phyloP scores from a whole-genome alignment of 2,888 invertebrate species.

The Monopis laevigella region DNA sequence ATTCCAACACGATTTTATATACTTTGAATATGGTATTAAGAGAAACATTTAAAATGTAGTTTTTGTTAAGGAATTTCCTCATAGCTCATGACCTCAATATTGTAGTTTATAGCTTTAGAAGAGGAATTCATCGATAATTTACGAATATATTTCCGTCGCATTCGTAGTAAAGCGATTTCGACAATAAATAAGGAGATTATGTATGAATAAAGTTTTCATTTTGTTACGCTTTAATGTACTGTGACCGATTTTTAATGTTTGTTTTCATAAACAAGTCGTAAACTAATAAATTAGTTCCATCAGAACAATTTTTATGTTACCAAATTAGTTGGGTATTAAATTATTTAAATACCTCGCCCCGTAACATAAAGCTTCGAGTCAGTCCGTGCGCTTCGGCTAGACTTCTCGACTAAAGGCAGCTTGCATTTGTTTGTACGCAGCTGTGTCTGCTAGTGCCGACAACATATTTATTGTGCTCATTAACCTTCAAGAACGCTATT shows the following conservation, averaged over 20 bases:
- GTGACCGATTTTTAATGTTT: conserved; percentile 31
- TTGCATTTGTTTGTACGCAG: conserved; percentile 64
- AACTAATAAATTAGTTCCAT: conserved; percentile 38
- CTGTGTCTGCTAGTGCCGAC: conserved; percentile 50
- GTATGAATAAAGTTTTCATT: conserved; percentile 34
- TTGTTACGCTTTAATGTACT: conserved; percentile 26
- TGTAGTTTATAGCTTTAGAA: conserved; percentile 15
- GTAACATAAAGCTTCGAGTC: conserved; percentile 52
- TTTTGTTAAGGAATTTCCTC: conserved; percentile 7
- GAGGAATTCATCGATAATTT: conserved; percentile 24
- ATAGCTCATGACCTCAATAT: conserved; percentile 13
- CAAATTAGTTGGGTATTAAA: conserved; percentile 26
- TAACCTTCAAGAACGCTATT: conserved; percentile 68
- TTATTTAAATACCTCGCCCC: conserved; percentile 26
- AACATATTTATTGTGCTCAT: conserved; percentile 68
- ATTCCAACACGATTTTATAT: not conserved
- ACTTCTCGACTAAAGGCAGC: conserved; percentile 22
- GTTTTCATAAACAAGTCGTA: conserved; percentile 42
- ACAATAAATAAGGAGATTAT: conserved; percentile 39
- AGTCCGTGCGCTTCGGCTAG: conserved; percentile 20
- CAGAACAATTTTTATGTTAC: conserved; percentile 1
- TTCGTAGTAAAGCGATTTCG: conserved; percentile 27
- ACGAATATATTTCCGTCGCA: conserved; percentile 26
- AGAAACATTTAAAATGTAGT: conserved; percentile 8
- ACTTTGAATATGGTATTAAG: conserved; percentile 3